Conservation (phyloP, 2,888 invertebrate species). For the Eupelmus urozonus region DNA sequence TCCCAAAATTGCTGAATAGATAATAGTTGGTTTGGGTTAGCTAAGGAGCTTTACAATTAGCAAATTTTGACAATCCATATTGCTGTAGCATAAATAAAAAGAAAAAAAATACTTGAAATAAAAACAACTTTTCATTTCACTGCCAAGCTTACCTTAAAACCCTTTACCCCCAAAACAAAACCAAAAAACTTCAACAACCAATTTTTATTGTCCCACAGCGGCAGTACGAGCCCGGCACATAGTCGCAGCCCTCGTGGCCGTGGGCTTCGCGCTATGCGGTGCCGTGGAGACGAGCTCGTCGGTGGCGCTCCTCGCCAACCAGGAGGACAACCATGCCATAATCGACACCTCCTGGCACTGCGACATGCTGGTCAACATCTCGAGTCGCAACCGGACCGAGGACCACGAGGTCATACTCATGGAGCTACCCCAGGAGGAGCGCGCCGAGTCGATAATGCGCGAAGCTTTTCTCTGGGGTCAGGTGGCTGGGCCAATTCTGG, state of each 20-base stretch:
- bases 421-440: conserved; percentile 79
- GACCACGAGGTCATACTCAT: conserved; percentile 73
- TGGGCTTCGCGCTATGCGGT: conserved; percentile 80
- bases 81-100: no score
- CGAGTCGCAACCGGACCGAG: conserved; percentile 74
- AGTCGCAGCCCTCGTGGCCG: conserved; percentile 78
- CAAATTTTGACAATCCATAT: no score
- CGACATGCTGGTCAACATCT: conserved; percentile 74
- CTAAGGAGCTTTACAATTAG: no score
- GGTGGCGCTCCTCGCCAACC: conserved; percentile 79
- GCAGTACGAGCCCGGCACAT: conserved; percentile 78
- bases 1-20: no score
- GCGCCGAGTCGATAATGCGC: conserved; percentile 79
- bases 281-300: conserved; percentile 80
- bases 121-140: no score
- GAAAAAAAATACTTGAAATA: no score
- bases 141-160: no score
- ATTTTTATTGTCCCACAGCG: conserved; percentile 69
- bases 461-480: conserved; percentile 81
- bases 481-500: conserved; percentile 79
- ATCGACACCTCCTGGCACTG: conserved; percentile 76
- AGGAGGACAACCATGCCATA: conserved; percentile 75
- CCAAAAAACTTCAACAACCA: no score
- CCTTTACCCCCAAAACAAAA: no score
- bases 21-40: no score